Base-by-base conservation (phyloP, 2,113 vertebrate species). In the Muntiacus muntjak region DNA sequence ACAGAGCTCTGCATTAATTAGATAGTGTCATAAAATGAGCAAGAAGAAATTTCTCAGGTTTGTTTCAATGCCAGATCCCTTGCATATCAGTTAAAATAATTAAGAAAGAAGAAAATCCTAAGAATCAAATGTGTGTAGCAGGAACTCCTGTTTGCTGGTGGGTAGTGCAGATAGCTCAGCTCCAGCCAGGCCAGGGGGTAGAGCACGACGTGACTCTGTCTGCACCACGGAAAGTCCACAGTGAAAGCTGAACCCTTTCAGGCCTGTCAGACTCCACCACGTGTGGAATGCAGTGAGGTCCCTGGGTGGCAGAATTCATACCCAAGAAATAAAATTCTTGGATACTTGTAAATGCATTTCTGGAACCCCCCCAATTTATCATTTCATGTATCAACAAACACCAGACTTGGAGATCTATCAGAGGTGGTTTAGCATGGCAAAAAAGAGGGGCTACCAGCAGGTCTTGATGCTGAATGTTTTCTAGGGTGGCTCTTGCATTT, bases 401-500 rank as follows among this genome's bases (percentile, higher is more conserved):
- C 26, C 40, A 33, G 16, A n/a, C 43, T 64, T 83, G 47, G 40
- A 74, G 43, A 78, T 50, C 15, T 52, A 50, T 82, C 26, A 9
- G 50, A 94, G 10, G n/a, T 58, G 12, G 28, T 87, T 54, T 43
- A 54, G n/a, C 6, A 33, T 6, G 58, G 40, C n/a, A 43, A n/a
- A 93, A 28, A 45, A 87, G 36, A 67, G 36, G 30, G 5, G 5
- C 74, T 64, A 4, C 28, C 7, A 40, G 74, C 55, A 91, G 30
- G 45, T 33, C 52, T 36, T 64, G 86, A 17, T 76, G 14, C 55
- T 55, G 52, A 58, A 19, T 64, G 85, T 83, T 97, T 97, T 95
- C 94, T 87, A 85, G 87, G n/a, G 43, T 45, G 85, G 76, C 71
- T 86, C 89, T 85, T 95, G 81, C 16, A 64, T 87, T 26, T 96